Evolutionary conservation across 2,113 vertebrate species (phyloP).

Genomic region (Romanogobio albipinnatus): DNA sequence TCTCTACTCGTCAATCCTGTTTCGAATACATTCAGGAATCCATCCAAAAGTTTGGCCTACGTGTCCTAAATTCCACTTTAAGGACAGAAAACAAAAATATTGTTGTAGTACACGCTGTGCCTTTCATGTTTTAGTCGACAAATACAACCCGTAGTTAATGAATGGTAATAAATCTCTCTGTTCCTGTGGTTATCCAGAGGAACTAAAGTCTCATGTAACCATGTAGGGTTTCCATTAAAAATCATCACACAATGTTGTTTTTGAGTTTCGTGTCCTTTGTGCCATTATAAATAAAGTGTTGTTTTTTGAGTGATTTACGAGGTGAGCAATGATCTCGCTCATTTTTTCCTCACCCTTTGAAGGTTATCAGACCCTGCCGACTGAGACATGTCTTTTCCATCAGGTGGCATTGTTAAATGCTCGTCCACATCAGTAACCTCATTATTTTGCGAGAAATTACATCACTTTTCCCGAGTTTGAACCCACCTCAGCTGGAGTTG

Average conservation of each 20-base stretch:
- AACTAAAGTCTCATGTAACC: constrained; percentile 12
- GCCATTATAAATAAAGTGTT: constrained; percentile 44
- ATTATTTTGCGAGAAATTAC: constrained; percentile 71
- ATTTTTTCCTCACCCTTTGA: constrained; percentile 57
- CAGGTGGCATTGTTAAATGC: constrained; percentile 71
- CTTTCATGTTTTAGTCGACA: constrained; percentile 20
- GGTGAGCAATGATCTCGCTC: constrained; percentile 60
- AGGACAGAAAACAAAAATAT: constrained; percentile 36
- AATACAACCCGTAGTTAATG: neutral
- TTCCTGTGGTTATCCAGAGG: constrained; percentile 28
- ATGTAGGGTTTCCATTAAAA: constrained; percentile 27
- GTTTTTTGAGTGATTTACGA: constrained; percentile 71
- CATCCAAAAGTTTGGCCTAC: neutral
- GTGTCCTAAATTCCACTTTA: neutral
- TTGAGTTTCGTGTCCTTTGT: neutral
- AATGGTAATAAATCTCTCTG: constrained; percentile 34
- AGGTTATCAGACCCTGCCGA: constrained; percentile 64
- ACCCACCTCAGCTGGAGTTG: constrained; percentile 64
- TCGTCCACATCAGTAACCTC: constrained; percentile 66
- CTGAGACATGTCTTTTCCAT: constrained; percentile 61
- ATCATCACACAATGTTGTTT: constrained; percentile 22
- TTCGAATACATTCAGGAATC: neutral
- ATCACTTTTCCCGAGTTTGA: constrained; percentile 71
- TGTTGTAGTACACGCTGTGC: constrained; percentile 10
- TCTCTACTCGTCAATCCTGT: neutral